Base-by-base conservation (phyloP, 2,113 vertebrate species). In the Pithys albifrons region DNA sequence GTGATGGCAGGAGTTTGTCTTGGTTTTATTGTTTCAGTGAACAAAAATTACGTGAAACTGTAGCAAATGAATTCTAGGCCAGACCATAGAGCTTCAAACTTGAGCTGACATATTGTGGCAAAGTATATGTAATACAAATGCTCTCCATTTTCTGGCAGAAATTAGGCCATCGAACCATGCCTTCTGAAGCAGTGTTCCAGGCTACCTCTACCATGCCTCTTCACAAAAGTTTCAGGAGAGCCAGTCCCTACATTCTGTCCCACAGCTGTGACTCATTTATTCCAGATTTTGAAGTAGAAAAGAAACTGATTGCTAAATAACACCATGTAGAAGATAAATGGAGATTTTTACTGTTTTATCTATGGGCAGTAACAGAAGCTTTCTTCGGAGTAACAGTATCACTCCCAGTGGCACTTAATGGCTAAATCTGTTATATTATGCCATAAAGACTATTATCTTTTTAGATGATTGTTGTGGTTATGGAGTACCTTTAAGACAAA, bases 281-380 rank as follows among this genome's bases (percentile, higher is more conserved):
- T 76, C 46, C 83, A 66, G 35, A 33, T 75, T 91, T 76, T 78
- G 83, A 57, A 88, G 64, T 14, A 93, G 54, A 88, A 97, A 92
- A 95, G 69, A 84, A 94, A 58, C 72, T 70, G 83, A 94, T 95
- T 89, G 80, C 85, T 93, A 78, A 93, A 92, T 94, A 94, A 91
- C 67, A 24, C 25, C 17, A 77, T 65, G 46, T 65, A 93, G 43
- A 49, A 72, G 89, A 87, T 22, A 93, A 94, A 93, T 74, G 29
- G 67, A 71, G 75, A 80, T 89, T 93, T 95, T 91, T 87, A 35
- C 57, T 52, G 24, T 20, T 57, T 33, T 72, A 79, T 91, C 91
- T 64, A 29, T 66, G 33, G 43, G 43, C 10, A 4, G 58, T 91
- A 95, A 91, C 70, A 48, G 41, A 75, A 82, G 27, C 89, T 90